A percentile compares a stretch with the other conserved stretches of the same genome.
These are phyloP conservation scores for Benthosema pterotum DNA, from an alignment of 2,797 vertebrate genomes.

Conservation along the genomic window DNA sequence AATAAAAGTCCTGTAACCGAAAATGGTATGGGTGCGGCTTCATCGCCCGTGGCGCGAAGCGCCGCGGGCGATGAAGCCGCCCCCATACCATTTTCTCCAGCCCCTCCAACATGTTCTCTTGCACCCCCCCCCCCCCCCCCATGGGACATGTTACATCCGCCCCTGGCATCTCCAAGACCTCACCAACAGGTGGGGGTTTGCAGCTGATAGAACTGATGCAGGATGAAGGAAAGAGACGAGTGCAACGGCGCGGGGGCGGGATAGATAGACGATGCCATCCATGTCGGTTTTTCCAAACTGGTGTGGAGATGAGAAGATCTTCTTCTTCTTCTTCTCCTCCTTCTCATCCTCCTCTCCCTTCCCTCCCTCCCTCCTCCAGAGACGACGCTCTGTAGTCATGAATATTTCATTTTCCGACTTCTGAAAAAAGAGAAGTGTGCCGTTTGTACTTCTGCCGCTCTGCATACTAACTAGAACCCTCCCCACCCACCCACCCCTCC, in stretches of 20 bases:
- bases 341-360: neutral
- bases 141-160: no score
- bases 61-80: no score
- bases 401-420: conserved; percentile 77
- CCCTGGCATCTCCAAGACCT: no score
- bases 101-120: no score
- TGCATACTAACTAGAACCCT: conserved; percentile 71
- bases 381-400: conserved; percentile 65
- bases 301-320: conserved; percentile 44
- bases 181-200: neutral
- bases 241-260: neutral
- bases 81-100: no score
- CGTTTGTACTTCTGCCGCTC: conserved; percentile 57
- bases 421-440: conserved; percentile 63
- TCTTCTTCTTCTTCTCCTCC: conserved; percentile 9
- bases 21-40: no score
- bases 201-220: conserved; percentile 32
- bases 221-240: conserved; percentile 1
- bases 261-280: neutral
- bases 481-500: no score
- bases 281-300: conserved; percentile 3
- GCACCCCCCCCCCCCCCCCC: no score
- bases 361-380: conserved; percentile 11
- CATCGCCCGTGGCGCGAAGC: no score
- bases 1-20: no score